Conservation (phyloP, 2,888 invertebrate species). For the Calameuta idolon region DNA sequence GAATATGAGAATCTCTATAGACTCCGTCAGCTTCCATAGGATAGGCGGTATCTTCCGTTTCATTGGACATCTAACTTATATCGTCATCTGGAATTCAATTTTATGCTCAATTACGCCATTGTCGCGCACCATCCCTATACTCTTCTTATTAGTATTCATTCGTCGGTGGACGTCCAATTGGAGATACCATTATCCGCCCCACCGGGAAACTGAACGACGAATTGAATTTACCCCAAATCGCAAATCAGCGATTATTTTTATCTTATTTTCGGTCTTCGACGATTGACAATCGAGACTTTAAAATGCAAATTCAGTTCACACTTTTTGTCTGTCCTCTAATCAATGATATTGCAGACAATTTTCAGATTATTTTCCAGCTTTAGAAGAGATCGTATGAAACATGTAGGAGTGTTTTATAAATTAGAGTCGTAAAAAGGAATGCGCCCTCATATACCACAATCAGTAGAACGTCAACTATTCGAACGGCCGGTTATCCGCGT, state of each 20-base stretch:
- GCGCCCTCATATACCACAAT: too few species aligned
- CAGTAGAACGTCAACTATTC: too few species aligned
- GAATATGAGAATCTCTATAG: not conserved
- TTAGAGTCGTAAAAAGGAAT: too few species aligned
- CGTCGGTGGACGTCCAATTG: conserved; percentile 1
- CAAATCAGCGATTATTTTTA: not conserved
- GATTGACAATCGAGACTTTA: not conserved
- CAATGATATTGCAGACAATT: not conserved
- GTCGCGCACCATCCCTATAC: not conserved
- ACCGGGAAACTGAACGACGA: conserved; percentile 3
- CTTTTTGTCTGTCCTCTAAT: not conserved
- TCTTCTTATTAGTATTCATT: conserved; percentile 10
- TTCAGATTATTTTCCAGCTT: too few species aligned
- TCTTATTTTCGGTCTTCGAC: not conserved
- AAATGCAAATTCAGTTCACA: not conserved
- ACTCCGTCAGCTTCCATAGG: not conserved
- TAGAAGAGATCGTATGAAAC: too few species aligned
- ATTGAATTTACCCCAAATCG: not conserved
- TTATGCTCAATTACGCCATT: conserved; percentile 38
- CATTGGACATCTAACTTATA: conserved; percentile 33
- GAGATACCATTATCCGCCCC: conserved; percentile 1
- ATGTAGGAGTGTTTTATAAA: too few species aligned
- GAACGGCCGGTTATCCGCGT: too few species aligned
- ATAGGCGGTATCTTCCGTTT: conserved; percentile 15
- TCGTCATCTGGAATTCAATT: conserved; percentile 41